Evolutionary conservation across 30 jellyfish, hydroid and myxozoan species (phyloP), one percentile per base, ranked within the genome.

Genomic region (Euphysa ruthae): DNA sequence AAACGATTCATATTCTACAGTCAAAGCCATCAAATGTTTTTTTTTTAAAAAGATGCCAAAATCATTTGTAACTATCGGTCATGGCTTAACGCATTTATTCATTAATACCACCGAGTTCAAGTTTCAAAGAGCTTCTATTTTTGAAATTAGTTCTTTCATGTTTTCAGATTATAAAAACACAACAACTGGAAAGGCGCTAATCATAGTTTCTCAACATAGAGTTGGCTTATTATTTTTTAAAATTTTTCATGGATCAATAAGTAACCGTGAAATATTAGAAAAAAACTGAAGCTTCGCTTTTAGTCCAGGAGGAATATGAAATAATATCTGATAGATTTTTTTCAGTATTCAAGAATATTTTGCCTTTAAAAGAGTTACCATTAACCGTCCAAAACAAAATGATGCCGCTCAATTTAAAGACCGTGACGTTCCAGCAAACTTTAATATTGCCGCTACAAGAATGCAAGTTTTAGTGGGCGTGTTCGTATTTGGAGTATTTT

Each of bases 231-330:
- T 71, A 2, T 71, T 71, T 66, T 51, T 62, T 32, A 79, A 71
- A 26, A 51, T 51, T 23, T 71, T 51, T 79, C 83, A 79, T 22
- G 83, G 83, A 55, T 70, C 83, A 49, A 55, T 70, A 19, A 51
- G 80, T 25, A 69, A 70, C 75, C 33, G 80, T 20, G 60, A 70
- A 33, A 55, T 70, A 0, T 25, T 62, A 26, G 82, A 70, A 43
- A 70, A n/a, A 70, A 56, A 38, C 83, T 51, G 79, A 70, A 16
- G 81, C 30, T 57, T 62, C 51, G 43, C 46, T 22, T 20, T 56
- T 51, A 51, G 83, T 70, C 30, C 64, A 70, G 42, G 83, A 70
- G 55, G 83, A 70, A 32, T 79, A 70, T 54, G 83, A 70, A 56
- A 28, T 51, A 54, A 70, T 70, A 79, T 23, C 64, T 21, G 83